Conservation (phyloP, 2,797 vertebrate genomes). For the Natrix natrix region DNA sequence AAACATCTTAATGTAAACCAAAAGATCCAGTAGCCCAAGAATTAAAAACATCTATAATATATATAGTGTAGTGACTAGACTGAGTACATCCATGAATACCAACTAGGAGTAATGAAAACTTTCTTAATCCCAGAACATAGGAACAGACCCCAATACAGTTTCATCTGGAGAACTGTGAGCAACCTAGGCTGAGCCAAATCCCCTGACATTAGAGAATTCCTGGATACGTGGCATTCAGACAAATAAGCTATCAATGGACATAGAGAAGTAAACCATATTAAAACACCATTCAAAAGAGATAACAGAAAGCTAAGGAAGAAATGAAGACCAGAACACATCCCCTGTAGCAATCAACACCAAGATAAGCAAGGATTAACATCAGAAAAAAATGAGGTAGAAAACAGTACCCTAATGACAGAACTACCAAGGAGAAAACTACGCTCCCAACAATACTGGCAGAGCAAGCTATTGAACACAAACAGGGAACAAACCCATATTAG, state of each 20-base stretch:
- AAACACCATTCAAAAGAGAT: neutral
- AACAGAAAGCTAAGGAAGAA: neutral
- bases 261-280: neutral
- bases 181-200: neutral
- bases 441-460: neutral
- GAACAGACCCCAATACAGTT: neutral
- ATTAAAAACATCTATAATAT: neutral
- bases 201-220: neutral
- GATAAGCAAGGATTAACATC: neutral
- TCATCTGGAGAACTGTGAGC: neutral
- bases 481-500: neutral
- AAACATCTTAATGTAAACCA: neutral
- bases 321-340: neutral
- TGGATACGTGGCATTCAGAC: neutral
- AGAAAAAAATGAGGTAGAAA: neutral
- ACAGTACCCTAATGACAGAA: neutral
- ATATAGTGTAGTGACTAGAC: neutral
- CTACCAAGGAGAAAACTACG: neutral
- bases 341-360: neutral
- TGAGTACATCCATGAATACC: neutral
- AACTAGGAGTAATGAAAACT: neutral
- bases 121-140: neutral
- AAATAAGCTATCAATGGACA: neutral
- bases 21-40: neutral
- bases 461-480: neutral